phyloP scores from a whole-genome alignment of 2,888 invertebrate genomes.

The Phyto melanocephala region DNA sequence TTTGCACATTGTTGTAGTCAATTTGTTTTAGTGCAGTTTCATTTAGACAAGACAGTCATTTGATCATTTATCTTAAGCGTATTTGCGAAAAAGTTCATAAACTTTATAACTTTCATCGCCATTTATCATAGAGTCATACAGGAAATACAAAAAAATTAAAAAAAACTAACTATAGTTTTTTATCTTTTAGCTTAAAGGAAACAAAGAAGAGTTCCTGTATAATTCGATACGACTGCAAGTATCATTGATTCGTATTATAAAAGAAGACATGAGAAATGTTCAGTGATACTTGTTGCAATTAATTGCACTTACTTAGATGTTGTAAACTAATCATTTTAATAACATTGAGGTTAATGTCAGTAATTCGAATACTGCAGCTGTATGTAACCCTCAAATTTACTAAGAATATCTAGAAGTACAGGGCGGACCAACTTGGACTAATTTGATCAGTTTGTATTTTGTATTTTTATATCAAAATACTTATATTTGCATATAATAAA shows the following conservation, averaged over 20 bases:
- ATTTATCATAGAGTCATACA: neutral
- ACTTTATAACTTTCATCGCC: slow-evolving; percentile 11
- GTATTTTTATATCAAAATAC: too few species aligned
- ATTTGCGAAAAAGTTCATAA: slow-evolving; percentile 34
- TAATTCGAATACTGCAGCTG: too few species aligned
- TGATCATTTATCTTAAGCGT: neutral
- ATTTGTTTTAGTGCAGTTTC: slow-evolving; percentile 40
- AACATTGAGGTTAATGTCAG: too few species aligned
- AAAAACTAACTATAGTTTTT: neutral
- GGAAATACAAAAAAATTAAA: slow-evolving; percentile 23
- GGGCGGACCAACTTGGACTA: too few species aligned
- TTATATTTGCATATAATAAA: too few species aligned
- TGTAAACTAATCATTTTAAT: too few species aligned
- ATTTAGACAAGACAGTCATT: slow-evolving; percentile 7
- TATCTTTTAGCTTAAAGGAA: slow-evolving; percentile 5
- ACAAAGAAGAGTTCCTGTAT: neutral
- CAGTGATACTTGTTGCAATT: too few species aligned
- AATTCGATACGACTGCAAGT: neutral
- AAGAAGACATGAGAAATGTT: neutral
- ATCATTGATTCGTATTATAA: neutral
- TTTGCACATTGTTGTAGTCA: slow-evolving; percentile 25
- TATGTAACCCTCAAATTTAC: too few species aligned
- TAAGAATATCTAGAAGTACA: too few species aligned
- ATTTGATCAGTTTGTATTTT: too few species aligned
- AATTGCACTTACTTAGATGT: too few species aligned